Conservation (phyloP, 2,113 vertebrate species). For the Crotophaga sulcirostris region DNA sequence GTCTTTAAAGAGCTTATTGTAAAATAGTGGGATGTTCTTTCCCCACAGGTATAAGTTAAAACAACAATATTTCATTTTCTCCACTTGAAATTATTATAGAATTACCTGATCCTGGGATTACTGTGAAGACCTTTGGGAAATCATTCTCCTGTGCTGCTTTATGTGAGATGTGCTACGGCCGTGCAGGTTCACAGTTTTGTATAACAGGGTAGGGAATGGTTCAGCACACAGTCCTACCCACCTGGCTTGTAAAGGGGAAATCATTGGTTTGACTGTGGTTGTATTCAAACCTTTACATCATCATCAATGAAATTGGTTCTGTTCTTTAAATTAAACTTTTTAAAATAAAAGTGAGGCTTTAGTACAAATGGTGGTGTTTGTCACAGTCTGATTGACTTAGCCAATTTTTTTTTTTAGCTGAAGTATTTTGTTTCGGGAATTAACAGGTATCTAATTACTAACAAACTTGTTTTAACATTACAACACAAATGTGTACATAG, state of each 20-base stretch:
- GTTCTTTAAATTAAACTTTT: neutral
- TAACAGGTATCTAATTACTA: neutral
- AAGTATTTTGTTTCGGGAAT: neutral
- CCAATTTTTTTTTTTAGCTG: neutral
- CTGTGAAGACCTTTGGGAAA: neutral
- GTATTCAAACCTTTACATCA: neutral
- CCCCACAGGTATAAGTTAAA: neutral
- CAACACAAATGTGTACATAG: neutral
- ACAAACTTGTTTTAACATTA: neutral
- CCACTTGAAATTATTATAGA: neutral
- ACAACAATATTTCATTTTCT: neutral
- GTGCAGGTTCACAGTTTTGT: neutral
- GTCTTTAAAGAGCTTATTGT: neutral
- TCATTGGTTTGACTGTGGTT: neutral
- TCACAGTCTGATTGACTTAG: neutral
- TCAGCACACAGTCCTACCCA: fast-evolving
- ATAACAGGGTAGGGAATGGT: neutral
- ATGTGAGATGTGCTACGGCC: fast-evolving
- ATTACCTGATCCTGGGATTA: neutral
- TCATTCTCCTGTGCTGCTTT: neutral
- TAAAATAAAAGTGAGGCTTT: neutral
- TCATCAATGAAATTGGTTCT: neutral
- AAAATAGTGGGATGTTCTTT: neutral
- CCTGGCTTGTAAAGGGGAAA: neutral
- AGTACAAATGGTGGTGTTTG: neutral